These are phyloP conservation scores for Colostygia pectinataria DNA, from an alignment of 2,888 invertebrate genomes.

Conservation along the genomic window DNA sequence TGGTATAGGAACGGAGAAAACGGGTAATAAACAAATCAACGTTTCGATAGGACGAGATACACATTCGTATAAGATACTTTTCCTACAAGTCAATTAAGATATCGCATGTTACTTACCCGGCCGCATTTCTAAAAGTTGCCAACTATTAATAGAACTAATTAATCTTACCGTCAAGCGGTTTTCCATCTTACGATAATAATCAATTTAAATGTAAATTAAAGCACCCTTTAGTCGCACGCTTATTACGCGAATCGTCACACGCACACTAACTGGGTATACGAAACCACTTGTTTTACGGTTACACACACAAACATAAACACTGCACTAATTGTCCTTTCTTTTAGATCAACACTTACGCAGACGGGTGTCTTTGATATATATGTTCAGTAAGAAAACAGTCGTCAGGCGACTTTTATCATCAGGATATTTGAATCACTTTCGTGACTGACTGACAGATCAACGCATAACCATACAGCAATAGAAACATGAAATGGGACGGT, in stretches of 20 bases:
- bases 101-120: conserved; percentile 17
- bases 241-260: conserved; percentile 47
- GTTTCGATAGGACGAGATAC: too few species aligned
- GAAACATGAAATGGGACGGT: too few species aligned
- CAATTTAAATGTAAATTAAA: conserved; percentile 62
- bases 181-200: conserved; percentile 42
- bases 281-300: conserved; percentile 1
- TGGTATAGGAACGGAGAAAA: too few species aligned
- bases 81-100: conserved; percentile 19
- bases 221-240: conserved; percentile 47
- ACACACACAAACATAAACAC: conserved; percentile 4
- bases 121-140: conserved; percentile 33
- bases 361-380: background rate
- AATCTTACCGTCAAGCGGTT: conserved; percentile 39
- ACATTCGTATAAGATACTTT: too few species aligned
- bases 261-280: conserved; percentile 11
- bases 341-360: background rate
- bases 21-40: too few species aligned
- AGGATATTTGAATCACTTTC: too few species aligned
- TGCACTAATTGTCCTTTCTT: background rate
- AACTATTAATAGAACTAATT: conserved; percentile 37
- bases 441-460: too few species aligned
- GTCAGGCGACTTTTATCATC: too few species aligned
- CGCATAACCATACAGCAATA: too few species aligned
- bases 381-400: too few species aligned